Evolutionary conservation across 1,140 invertebrate species (phyloP), one percentile per base, ranked within the genome.

Genomic region (Rhopalosiphum padi): DNA sequence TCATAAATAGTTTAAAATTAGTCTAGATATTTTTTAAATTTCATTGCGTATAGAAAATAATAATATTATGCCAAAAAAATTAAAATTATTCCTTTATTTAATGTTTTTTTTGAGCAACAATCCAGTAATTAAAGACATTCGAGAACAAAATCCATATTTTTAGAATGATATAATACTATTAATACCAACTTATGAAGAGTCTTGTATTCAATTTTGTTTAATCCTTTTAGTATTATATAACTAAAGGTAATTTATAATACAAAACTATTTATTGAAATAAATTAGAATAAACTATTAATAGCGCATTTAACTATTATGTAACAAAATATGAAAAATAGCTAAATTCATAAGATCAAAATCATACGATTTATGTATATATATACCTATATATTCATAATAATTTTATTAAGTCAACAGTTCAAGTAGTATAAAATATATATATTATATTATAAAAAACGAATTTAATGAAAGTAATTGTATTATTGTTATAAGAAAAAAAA

Each of bases 61-160:
- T 68, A n/a, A 5, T 68, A 5, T 18, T 4, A 25, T 4, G 22
- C 8, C 18, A 4, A 77, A 77, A n/a, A n/a, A 8, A n/a, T n/a
- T 77, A 5, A n/a, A n/a, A 11, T 68, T 3, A 11, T 68, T 3
- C 25, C 25, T 68, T 1, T n/a, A n/a, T 5, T n/a, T n/a, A 11
- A n/a, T 25, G 15, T 30, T n/a, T n/a, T n/a, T 46, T 46, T 46
- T 46, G 46, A n/a, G 25, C 9, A 8, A 60, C 55, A 11, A 60
- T 0, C 25, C 0, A 30, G n/a, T 68, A 68, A 0, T 5, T 21
- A 77, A n/a, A n/a, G n/a, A 18, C 0, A n/a, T 21, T 18, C 41
- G 30, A 2, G n/a, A 0, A 2, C 18, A 77, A 77, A 77, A 9
- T 5, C 11, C 11, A 15, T 11, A 68, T n/a, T 30, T 60, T 60